phyloP scores from a whole-genome alignment of 2,888 invertebrate genomes.

The Megaustenia siamemsis region DNA sequence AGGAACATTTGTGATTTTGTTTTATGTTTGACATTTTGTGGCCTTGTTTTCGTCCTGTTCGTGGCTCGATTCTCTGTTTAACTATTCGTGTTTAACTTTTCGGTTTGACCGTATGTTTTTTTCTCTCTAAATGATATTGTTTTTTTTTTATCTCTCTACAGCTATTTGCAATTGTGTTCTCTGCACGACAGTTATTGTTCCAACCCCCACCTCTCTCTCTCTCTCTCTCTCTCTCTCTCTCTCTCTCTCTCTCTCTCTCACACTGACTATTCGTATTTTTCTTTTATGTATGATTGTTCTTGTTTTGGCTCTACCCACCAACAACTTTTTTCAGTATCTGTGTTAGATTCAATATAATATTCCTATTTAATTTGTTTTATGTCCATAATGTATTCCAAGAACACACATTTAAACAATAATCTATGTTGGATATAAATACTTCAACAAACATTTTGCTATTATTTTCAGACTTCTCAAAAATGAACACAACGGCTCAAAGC shows the following conservation, averaged over 20 bases:
- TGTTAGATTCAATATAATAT: no score
- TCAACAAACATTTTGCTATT: no score
- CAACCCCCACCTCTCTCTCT: background rate
- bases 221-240: background rate
- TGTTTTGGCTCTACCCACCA: background rate
- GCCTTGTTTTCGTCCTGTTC: conserved; percentile 10
- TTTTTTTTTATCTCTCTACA: background rate
- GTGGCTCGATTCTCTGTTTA: background rate
- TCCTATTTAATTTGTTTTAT: no score
- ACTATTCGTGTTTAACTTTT: background rate
- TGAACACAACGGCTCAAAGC: no score
- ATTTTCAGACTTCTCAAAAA: no score
- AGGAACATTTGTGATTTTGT: no score
- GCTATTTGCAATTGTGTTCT: background rate
- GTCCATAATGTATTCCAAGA: no score
- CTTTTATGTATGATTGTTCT: conserved; percentile 12
- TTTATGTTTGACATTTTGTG: no score
- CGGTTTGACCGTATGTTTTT: background rate
- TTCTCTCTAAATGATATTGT: background rate
- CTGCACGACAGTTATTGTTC: background rate
- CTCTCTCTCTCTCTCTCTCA: conserved; percentile 18
- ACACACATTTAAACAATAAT: no score
- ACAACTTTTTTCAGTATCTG: no score
- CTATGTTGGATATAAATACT: no score
- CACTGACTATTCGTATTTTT: no score